Evolutionary conservation across 2,888 invertebrate genomes (phyloP).

Genomic region (Sericinus montela): DNA sequence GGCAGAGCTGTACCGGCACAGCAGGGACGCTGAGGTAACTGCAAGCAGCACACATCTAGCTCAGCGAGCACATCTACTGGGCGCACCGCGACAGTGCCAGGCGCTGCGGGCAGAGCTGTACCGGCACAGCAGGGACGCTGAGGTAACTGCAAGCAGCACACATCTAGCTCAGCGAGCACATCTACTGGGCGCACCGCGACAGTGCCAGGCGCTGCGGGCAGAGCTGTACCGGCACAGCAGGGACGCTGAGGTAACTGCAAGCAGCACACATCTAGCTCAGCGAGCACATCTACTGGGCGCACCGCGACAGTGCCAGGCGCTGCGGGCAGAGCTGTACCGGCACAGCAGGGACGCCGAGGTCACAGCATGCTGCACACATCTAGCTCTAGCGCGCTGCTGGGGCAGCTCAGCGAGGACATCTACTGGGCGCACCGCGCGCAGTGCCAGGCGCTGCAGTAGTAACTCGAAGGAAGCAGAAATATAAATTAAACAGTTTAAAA

Average conservation of each 20-base stretch:
- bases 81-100: constrained; percentile 51
- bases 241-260: constrained; percentile 43
- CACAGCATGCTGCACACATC: too few relatives aligned
- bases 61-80: constrained; percentile 65
- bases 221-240: constrained; percentile 42
- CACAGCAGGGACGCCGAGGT: too few relatives aligned
- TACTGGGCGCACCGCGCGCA: neutral
- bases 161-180: too few relatives aligned
- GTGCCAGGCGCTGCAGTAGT: too few relatives aligned
- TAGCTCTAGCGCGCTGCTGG: neutral
- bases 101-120: constrained; percentile 45
- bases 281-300: too few relatives aligned
- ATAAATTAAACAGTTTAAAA: too few relatives aligned
- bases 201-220: constrained; percentile 51
- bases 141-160: constrained; percentile 42
- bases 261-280: too few relatives aligned
- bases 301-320: too few relatives aligned
- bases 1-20: constrained; percentile 43
- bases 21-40: constrained; percentile 47
- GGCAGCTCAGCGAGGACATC: neutral
- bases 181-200: constrained; percentile 42
- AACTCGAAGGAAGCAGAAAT: too few relatives aligned
- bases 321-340: too few relatives aligned
- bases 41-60: too few relatives aligned
- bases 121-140: constrained; percentile 42